phyloP scores from a whole-genome alignment of 2,888 invertebrate species.

The Cyaniris semiargus region DNA sequence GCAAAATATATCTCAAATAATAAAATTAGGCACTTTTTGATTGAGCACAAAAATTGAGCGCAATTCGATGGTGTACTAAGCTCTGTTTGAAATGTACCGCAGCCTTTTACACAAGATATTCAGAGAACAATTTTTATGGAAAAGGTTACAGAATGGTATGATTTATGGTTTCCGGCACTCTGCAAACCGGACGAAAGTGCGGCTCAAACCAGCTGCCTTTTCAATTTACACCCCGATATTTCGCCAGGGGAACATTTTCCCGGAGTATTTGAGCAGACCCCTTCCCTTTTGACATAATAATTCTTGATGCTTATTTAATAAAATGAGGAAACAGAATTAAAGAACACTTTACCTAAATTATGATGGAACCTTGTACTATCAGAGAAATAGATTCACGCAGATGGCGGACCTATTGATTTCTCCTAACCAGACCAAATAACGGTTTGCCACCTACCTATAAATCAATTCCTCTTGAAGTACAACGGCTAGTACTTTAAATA shows the following conservation, averaged over 20 bases:
- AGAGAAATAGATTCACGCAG: too few relatives aligned
- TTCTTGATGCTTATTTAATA: neutral
- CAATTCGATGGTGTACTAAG: neutral
- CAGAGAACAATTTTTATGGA: neutral
- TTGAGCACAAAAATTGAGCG: neutral
- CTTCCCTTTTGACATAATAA: constrained; percentile 4
- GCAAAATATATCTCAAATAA: too few relatives aligned
- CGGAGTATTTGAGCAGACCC: neutral
- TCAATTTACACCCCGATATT: constrained; percentile 20
- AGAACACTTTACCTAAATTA: too few relatives aligned
- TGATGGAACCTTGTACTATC: too few relatives aligned
- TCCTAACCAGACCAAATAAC: too few relatives aligned
- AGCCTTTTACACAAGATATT: neutral
- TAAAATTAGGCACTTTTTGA: neutral
- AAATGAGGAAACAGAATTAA: neutral
- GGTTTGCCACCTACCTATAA: too few relatives aligned
- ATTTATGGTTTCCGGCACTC: constrained; percentile 18
- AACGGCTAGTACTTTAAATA: too few relatives aligned
- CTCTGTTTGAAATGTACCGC: neutral
- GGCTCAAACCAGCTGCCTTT: constrained; percentile 3
- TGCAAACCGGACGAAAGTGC: constrained; percentile 9
- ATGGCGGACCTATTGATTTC: too few relatives aligned
- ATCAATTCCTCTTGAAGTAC: too few relatives aligned
- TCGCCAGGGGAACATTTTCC: constrained; percentile 6
- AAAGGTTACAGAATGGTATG: constrained; percentile 16